Percentiles rank a stretch among this genome's conserved stretches.
These are phyloP conservation scores for Poecilia picta DNA, from an alignment of 2,797 vertebrate species.

Conservation along the genomic window DNA sequence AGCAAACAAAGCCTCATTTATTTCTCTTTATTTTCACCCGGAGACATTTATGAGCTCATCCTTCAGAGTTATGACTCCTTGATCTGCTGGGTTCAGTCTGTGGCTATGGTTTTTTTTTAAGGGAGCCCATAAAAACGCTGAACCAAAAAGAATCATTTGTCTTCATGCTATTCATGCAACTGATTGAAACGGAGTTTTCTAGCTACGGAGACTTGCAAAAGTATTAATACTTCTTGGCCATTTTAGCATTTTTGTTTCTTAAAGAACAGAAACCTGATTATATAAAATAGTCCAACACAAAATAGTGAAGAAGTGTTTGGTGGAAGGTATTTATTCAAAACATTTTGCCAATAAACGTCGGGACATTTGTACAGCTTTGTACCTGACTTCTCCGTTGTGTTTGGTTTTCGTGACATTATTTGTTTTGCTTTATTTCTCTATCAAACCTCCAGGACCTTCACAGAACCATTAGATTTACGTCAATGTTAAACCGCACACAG, in stretches of 20 bases:
- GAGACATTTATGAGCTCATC: slow-evolving; percentile 56
- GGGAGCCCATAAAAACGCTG: slow-evolving; percentile 71
- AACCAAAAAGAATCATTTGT: slow-evolving; percentile 50
- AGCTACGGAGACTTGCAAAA: neutral
- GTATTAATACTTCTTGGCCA: neutral
- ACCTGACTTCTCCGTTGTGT: neutral
- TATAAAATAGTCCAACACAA: neutral
- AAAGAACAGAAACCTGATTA: neutral
- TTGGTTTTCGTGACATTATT: neutral
- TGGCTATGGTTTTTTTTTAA: slow-evolving; percentile 63
- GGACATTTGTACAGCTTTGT: neutral
- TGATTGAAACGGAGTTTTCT: slow-evolving; percentile 20
- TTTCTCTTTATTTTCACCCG: slow-evolving; percentile 49
- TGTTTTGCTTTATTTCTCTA: neutral
- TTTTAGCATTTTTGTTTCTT: neutral
- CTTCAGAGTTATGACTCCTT: slow-evolving; percentile 64
- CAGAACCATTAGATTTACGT: neutral
- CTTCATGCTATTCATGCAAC: slow-evolving; percentile 42
- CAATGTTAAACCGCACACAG: neutral
- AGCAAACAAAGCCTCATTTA: slow-evolving; percentile 52
- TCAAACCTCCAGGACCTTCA: neutral
- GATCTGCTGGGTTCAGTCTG: slow-evolving; percentile 63
- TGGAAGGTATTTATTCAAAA: neutral
- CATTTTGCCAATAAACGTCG: neutral
- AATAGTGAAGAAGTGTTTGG: neutral